These are phyloP conservation scores for Atta colombica DNA, from an alignment of 1,140 invertebrate species.

Conservation along the genomic window DNA sequence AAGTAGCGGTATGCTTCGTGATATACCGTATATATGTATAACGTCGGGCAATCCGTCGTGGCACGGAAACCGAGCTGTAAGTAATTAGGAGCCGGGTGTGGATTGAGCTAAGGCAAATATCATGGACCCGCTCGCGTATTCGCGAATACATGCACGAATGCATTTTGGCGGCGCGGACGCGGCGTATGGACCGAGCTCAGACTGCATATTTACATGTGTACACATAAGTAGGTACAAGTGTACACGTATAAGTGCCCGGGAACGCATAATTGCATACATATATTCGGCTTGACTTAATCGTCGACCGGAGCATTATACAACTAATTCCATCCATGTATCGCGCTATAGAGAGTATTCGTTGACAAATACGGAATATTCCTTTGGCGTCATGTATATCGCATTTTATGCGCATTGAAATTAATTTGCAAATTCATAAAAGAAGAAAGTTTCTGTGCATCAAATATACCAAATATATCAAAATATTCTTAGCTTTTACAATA, in stretches of 20 bases:
- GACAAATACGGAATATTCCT: background rate
- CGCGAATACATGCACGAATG: slow-evolving; percentile 78
- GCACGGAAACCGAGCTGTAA: slow-evolving; percentile 74
- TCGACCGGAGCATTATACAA: slow-evolving; percentile 46
- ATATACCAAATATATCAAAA: too few relatives aligned
- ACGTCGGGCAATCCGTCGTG: slow-evolving; percentile 71
- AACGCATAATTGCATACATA: slow-evolving; percentile 68
- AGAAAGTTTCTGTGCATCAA: background rate
- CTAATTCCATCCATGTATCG: slow-evolving; percentile 22
- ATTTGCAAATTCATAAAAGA: slow-evolving; percentile 20
- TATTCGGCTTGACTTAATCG: slow-evolving; percentile 64
- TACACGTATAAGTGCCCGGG: slow-evolving; percentile 64
- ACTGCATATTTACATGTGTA: slow-evolving; percentile 73
- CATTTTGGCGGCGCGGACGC: slow-evolving; percentile 72
- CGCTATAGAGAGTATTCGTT: slow-evolving; percentile 12
- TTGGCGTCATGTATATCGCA: background rate
- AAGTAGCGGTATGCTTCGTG: slow-evolving; percentile 65
- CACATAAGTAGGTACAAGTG: slow-evolving; percentile 72
- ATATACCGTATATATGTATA: slow-evolving; percentile 66
- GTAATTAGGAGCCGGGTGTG: slow-evolving; percentile 80
- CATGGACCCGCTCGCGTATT: slow-evolving; percentile 74
- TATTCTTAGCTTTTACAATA: background rate
- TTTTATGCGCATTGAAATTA: background rate
- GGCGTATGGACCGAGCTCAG: slow-evolving; percentile 70
- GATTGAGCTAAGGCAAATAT: slow-evolving; percentile 82